Conservation (phyloP, 35 echinoderm and acorn worm species). For the Strongylocentrotus purpuratus region DNA sequence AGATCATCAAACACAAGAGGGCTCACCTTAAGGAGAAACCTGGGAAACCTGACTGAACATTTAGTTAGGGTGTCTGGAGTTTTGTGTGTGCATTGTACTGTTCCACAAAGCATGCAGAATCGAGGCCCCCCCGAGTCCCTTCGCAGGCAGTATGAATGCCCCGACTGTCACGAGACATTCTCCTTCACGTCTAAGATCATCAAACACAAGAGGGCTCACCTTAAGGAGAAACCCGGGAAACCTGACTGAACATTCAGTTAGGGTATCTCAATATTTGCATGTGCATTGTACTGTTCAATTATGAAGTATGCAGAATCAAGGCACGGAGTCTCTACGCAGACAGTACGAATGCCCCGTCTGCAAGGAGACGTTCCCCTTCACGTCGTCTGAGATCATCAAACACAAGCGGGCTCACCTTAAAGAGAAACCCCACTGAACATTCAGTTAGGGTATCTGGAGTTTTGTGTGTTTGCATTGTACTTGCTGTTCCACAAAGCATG, state of each 20-base stretch:
- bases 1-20: slow-evolving; percentile 94
- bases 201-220: slow-evolving; percentile 84
- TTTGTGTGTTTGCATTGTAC: neutral
- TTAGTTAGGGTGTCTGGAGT: neutral
- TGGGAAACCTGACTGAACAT: neutral
- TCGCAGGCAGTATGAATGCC: slow-evolving; percentile 66
- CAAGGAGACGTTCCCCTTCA: slow-evolving; percentile 74
- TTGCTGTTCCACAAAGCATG: neutral
- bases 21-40: slow-evolving; percentile 47
- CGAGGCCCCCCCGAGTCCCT: slow-evolving; percentile 57
- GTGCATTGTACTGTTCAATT: neutral
- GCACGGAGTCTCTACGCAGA: slow-evolving; percentile 54
- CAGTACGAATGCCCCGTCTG: slow-evolving; percentile 67
- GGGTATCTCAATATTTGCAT: neutral
- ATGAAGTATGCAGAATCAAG: neutral
- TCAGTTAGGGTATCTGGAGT: neutral
- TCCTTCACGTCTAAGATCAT: slow-evolving; percentile 84
- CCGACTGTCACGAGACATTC: slow-evolving; percentile 76
- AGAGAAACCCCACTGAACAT: slow-evolving; percentile 29
- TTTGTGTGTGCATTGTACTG: neutral
- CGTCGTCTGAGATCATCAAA: slow-evolving; percentile 83
- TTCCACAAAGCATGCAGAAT: neutral
- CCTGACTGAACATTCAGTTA: neutral
- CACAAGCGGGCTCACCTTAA: slow-evolving; percentile 73
- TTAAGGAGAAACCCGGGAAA: neutral